phyloP scores from a whole-genome alignment of 2,113 vertebrate species.

The Channa argus region DNA sequence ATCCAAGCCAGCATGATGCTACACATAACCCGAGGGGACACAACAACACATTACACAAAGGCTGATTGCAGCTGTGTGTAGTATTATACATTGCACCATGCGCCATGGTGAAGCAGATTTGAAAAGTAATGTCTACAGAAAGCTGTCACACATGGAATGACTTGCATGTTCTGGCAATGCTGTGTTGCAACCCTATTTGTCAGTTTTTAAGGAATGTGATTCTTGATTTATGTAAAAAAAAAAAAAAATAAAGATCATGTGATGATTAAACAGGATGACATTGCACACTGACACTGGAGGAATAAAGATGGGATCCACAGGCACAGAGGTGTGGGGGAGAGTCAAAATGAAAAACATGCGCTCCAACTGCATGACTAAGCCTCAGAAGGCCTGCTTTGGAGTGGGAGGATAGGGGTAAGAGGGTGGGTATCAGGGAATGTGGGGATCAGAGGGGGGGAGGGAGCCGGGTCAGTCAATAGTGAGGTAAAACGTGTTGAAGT shows the following conservation, averaged over 20 bases:
- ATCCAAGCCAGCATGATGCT: slow-evolving; percentile 14
- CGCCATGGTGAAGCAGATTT: neutral
- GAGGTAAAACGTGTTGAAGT: slow-evolving; percentile 77
- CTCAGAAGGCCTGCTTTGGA: slow-evolving; percentile 58
- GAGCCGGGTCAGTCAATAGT: slow-evolving; percentile 71
- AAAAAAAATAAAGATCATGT: slow-evolving; percentile 24
- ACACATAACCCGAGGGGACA: slow-evolving; percentile 32
- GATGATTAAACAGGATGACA: slow-evolving; percentile 62
- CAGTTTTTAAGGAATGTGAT: slow-evolving; percentile 27
- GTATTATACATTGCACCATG: neutral
- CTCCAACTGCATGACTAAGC: slow-evolving; percentile 80
- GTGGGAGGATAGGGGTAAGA: slow-evolving; percentile 33
- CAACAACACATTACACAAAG: slow-evolving; percentile 18
- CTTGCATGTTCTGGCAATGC: slow-evolving; percentile 57
- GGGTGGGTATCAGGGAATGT: slow-evolving; percentile 67
- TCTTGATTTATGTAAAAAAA: slow-evolving; percentile 18
- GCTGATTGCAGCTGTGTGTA: slow-evolving; percentile 48
- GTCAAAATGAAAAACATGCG: slow-evolving; percentile 81
- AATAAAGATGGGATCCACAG: slow-evolving; percentile 50
- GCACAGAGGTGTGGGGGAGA: slow-evolving; percentile 68
- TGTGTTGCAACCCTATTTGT: slow-evolving; percentile 45
- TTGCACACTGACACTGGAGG: slow-evolving; percentile 34
- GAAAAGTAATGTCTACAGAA: slow-evolving; percentile 1
- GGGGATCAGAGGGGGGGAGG: slow-evolving; percentile 61
- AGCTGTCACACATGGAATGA: slow-evolving; percentile 41